Evolutionary conservation across 2,888 invertebrate genomes (phyloP).

Genomic region (Pseudococcus longispinus): DNA sequence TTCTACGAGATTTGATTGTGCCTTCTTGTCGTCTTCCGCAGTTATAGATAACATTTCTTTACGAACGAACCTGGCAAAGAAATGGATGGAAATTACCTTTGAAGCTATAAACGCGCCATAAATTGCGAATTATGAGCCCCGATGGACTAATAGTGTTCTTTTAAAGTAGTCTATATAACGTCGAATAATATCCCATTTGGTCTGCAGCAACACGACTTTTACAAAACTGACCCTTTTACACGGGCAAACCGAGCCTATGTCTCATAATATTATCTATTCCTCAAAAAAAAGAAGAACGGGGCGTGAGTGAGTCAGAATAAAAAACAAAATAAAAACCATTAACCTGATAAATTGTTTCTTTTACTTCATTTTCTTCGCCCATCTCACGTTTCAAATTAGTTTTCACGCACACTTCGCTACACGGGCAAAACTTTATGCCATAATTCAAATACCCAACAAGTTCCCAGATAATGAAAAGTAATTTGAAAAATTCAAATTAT

Average conservation of each 20-base stretch:
- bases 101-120: conserved; percentile 56
- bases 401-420: background rate
- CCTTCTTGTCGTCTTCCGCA: conserved; percentile 26
- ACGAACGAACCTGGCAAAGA: conserved; percentile 53
- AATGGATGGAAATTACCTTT: conserved; percentile 56
- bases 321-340: conserved; percentile 28
- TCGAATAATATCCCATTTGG: conserved; percentile 47
- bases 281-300: background rate
- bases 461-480: conserved; percentile 20
- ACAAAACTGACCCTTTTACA: conserved; percentile 53
- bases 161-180: conserved; percentile 55
- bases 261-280: conserved; percentile 26
- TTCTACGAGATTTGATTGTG: conserved; percentile 52
- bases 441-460: conserved; percentile 17
- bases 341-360: conserved; percentile 51
- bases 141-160: conserved; percentile 56
- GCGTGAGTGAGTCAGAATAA: background rate
- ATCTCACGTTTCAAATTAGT: background rate
- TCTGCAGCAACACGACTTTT: conserved; percentile 44
- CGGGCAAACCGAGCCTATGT: conserved; percentile 3
- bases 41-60: conserved; percentile 47
- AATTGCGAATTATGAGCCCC: conserved; percentile 57
- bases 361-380: background rate
- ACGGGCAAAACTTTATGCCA: background rate
- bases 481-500: conserved; percentile 33